Evolutionary conservation across 2,113 vertebrate genomes (phyloP), one percentile per base, ranked within the genome.

Genomic region (Halcyon senegalensis): DNA sequence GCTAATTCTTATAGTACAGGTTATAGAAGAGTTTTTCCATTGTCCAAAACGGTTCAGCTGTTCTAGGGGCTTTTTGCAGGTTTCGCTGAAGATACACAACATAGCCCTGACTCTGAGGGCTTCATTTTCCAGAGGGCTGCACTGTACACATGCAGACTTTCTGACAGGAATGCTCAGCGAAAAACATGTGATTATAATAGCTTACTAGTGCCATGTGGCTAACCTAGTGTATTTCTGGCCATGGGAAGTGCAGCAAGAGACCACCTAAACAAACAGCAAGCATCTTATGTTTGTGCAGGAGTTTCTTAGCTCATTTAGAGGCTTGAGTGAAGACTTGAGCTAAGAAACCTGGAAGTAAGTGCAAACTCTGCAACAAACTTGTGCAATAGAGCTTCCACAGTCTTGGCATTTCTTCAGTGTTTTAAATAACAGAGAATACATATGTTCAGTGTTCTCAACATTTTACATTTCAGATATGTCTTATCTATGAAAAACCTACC

Each of bases 401-500:
- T 25, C 17, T 39, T 75, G 16, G 10, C 14, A 37, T 68, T 84
- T 86, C 37, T 70, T 79, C 50, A 25, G 27, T 68, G 44, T 67
- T 90, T 93, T 53, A 60, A 84, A 35, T 70, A 74, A 37, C 31
- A 75, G 58, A 53, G 11, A 87, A 76, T 23, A 73, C 4, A 16
- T 11, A 5, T 28, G 33, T 60, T 79, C 10, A 9, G 8, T 37
- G 11, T n/a, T 81, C 37, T 90, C 84, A 68, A 56, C 4, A 3
- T 60, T 74, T 87, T 48, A 43, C 1, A 1, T 90, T 91, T 92
- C 56, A 68, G 28, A 63, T 74, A 7, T 31, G 17, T 58, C 20
- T 8, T 44, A 79, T 17, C 16, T 82, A 27, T 74, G 77, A 67
- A 46, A 91, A 93, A 96, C 95, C 60, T 90, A 98, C 98, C 72